Evolutionary conservation across 2,113 vertebrate species (phyloP), one percentile per base, ranked within the genome.

Genomic region (Eidolon helvum): DNA sequence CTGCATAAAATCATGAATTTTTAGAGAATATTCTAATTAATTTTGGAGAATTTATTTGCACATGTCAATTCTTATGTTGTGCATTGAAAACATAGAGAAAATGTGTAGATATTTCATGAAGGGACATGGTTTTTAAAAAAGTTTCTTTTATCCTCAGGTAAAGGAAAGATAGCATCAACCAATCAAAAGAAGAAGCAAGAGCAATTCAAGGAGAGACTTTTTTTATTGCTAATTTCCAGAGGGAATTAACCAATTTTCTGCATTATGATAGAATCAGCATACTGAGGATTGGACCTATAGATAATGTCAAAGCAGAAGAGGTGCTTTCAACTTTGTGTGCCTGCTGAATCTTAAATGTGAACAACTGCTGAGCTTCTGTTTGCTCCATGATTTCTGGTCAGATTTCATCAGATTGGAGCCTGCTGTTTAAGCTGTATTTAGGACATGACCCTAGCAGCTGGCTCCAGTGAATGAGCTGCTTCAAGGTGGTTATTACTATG

Each of bases 231-330:
- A 98, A 98, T 99, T 99, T 99, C 99, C 99, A 98, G 94, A 95
- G 99, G 99, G 99, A 99, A 98, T 98, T 98, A 99, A 98, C 96
- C 99, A 99, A 99, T 99, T 99, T 99, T 99, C 99, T 98, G 98
- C 98, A 98, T 99, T 99, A 99, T 99, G 99, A 99, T 99, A 98
- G 99, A 99, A 99, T 99, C 99, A 99, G 99, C 99, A 99, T 99
- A 99, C 98, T 98, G 98, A 98, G 99, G 99, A 99, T 99, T 98
- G 99, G 98, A 98, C 98, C 97, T 95, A 97, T 92, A 96, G 99
- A 99, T 99, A 99, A 98, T 97, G 98, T 99, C 98, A 98, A 93
- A 77, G 98, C 96, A 97, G 97, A 98, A 98, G 98, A 97, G 98
- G 98, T 22, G 53, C 83, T 98, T 97, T 94, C 97, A 97, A 98